Percentiles rank a stretch among this genome's conserved stretches.
These are phyloP conservation scores for Miichthys miiuy DNA, from an alignment of 2,797 vertebrate genomes.

Conservation along the genomic window DNA sequence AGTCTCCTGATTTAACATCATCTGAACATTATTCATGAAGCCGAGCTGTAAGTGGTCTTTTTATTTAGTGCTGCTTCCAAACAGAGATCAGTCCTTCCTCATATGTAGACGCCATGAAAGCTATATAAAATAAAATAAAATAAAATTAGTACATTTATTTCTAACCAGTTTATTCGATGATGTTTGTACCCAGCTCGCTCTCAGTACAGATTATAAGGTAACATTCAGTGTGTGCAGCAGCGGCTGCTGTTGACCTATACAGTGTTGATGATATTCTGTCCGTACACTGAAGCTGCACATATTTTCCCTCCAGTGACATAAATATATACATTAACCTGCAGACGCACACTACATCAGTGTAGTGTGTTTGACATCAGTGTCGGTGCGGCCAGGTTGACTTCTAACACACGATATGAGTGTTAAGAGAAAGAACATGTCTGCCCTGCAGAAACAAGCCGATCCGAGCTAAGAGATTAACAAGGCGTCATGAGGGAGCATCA, in stretches of 20 bases:
- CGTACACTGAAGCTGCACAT: neutral
- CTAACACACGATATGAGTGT: constrained; percentile 21
- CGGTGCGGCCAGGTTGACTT: constrained; percentile 8
- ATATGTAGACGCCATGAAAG: neutral
- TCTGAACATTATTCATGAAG: constrained; percentile 46
- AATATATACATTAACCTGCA: constrained; percentile 8
- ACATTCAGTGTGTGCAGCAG: neutral
- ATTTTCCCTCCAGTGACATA: constrained; percentile 1
- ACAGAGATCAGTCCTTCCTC: constrained; percentile 30
- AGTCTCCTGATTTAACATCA: constrained; percentile 10
- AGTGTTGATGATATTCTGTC: neutral
- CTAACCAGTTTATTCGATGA: neutral
- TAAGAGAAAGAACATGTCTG: constrained; percentile 32
- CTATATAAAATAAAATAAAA: too few species aligned
- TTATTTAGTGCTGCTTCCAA: neutral
- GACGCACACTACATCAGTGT: neutral
- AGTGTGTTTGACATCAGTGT: constrained; percentile 17
- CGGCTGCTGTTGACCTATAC: neutral
- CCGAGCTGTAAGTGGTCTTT: constrained; percentile 8
- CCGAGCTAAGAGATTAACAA: constrained; percentile 27
- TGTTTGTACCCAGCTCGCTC: neutral
- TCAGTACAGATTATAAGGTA: neutral
- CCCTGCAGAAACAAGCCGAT: constrained; percentile 25
- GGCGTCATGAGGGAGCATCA: neutral
- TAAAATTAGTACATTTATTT: neutral